Evolutionary conservation across 1,140 invertebrate species (phyloP).

Genomic region (Lasioglossum albipes): DNA sequence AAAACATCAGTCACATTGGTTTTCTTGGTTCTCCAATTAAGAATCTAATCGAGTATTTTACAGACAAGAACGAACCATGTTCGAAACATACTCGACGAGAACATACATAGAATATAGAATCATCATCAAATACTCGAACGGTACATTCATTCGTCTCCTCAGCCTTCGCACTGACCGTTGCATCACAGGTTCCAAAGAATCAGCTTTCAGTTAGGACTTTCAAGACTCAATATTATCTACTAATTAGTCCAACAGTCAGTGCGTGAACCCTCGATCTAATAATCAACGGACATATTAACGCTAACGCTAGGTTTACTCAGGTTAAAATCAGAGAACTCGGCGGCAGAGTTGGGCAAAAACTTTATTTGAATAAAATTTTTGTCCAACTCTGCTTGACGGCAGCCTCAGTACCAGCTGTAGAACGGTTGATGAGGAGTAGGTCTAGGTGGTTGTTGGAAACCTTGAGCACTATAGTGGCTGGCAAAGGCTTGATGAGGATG

Average conservation of each 20-base stretch:
- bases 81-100: not conserved
- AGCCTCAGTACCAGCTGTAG: slow-evolving; percentile 68
- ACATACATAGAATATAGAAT: no score
- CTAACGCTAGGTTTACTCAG: no score
- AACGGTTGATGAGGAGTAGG: slow-evolving; percentile 71
- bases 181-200: not conserved
- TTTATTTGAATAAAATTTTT: no score
- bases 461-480: slow-evolving; percentile 70
- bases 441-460: slow-evolving; percentile 74
- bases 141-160: not conserved
- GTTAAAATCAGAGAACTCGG: not conserved
- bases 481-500: slow-evolving; percentile 73
- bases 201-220: not conserved
- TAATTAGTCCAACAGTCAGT: not conserved
- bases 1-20: not conserved
- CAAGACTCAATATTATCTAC: not conserved
- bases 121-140: not conserved
- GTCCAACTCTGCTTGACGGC: no score
- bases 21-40: not conserved
- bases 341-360: no score
- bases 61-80: not conserved
- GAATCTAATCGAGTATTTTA: not conserved
- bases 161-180: not conserved
- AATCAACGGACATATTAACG: no score
- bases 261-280: not conserved